Evolutionary conservation across 2,888 invertebrate genomes (phyloP).

Genomic region (Spodoptera littoralis): DNA sequence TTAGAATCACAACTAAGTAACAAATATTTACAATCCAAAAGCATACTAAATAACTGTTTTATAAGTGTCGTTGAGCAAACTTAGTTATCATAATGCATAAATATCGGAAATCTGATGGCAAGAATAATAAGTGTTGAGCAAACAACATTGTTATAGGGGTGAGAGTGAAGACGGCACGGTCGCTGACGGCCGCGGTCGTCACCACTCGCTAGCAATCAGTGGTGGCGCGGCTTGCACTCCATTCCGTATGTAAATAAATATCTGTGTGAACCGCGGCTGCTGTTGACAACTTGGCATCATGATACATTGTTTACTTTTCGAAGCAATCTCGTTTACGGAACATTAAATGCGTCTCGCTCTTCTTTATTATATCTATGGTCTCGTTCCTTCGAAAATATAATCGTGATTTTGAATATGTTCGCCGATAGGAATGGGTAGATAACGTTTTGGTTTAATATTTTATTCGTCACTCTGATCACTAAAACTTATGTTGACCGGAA

Average conservation of each 20-base stretch:
- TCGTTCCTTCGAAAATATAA: slow-evolving; percentile 22
- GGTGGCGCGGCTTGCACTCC: slow-evolving; percentile 66
- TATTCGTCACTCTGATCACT: no score
- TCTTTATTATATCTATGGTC: no score
- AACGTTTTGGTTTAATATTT: no score
- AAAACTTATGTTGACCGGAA: no score
- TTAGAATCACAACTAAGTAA: no score
- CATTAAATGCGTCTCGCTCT: slow-evolving; percentile 56
- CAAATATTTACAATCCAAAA: no score
- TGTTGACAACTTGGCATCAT: slow-evolving; percentile 59
- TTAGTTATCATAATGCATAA: slow-evolving; percentile 22
- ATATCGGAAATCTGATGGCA: slow-evolving; percentile 46
- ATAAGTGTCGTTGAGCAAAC: slow-evolving; percentile 7
- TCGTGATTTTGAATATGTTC: neutral
- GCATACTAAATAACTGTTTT: neutral
- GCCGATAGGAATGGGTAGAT: no score
- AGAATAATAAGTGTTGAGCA: slow-evolving; percentile 62
- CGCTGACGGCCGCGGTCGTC: slow-evolving; percentile 33
- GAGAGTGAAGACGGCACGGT: slow-evolving; percentile 21
- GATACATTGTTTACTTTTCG: slow-evolving; percentile 43
- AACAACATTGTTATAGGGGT: slow-evolving; percentile 53
- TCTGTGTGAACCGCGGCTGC: slow-evolving; percentile 72
- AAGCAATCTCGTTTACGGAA: slow-evolving; percentile 25
- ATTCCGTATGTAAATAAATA: slow-evolving; percentile 80
- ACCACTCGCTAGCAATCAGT: slow-evolving; percentile 45